Evolutionary conservation across 2,113 vertebrate genomes (phyloP).

Genomic region (Nerophis lumbriciformis): DNA sequence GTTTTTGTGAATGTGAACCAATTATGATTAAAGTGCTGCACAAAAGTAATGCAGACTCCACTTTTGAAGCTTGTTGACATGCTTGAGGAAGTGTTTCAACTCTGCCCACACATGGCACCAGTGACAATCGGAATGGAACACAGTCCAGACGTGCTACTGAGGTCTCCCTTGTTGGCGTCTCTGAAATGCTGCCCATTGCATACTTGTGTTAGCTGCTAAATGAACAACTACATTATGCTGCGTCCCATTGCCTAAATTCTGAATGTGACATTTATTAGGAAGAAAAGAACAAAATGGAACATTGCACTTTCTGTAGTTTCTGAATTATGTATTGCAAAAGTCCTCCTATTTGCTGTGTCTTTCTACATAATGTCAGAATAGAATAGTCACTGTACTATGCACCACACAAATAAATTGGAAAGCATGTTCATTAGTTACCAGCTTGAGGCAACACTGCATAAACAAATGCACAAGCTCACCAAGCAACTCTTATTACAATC

Average conservation of each 20-base stretch:
- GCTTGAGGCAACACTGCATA: too few relatives aligned
- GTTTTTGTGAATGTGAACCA: background rate
- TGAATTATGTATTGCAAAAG: background rate
- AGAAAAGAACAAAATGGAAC: constrained; percentile 3
- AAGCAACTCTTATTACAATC: too few relatives aligned
- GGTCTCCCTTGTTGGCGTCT: constrained; percentile 38
- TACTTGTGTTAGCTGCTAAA: constrained; percentile 52
- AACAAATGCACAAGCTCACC: too few relatives aligned
- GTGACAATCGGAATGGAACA: constrained; percentile 32
- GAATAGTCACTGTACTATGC: too few relatives aligned
- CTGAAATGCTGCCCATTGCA: constrained; percentile 41
- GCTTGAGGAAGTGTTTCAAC: constrained; percentile 16
- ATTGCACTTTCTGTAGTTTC: background rate
- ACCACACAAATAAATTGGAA: too few relatives aligned
- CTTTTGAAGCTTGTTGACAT: constrained; percentile 1
- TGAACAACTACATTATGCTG: constrained; percentile 33
- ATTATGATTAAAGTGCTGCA: background rate
- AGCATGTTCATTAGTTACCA: too few relatives aligned
- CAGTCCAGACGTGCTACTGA: constrained; percentile 37
- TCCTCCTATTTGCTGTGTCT: too few relatives aligned
- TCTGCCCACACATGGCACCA: constrained; percentile 38
- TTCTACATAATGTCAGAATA: too few relatives aligned
- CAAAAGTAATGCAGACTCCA: constrained; percentile 3
- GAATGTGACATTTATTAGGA: constrained; percentile 41
- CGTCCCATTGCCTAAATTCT: constrained; percentile 35